These are phyloP conservation scores for Empidonax traillii DNA, from an alignment of 2,113 vertebrate species.

Conservation along the genomic window DNA sequence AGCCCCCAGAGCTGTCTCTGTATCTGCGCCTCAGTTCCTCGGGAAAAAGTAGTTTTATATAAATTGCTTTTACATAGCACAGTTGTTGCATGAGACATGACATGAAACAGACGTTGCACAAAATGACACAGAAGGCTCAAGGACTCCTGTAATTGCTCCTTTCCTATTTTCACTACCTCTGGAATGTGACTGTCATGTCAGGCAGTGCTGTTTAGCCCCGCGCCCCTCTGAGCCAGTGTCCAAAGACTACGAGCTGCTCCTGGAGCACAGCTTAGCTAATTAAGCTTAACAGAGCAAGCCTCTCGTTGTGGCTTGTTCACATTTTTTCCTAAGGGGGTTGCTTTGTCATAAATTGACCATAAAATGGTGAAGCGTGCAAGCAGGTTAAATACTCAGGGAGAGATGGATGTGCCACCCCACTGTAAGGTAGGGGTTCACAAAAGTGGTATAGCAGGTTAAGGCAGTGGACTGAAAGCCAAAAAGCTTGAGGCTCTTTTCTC, in stretches of 20 bases:
- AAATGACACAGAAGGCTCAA: background rate
- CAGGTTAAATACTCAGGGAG: background rate
- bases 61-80: background rate
- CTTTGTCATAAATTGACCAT: background rate
- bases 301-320: background rate
- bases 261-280: background rate
- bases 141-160: background rate
- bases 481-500: background rate
- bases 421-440: background rate
- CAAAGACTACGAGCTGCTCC: background rate
- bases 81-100: background rate
- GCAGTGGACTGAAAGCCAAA: background rate
- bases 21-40: background rate
- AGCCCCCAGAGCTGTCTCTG: background rate
- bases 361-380: background rate
- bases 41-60: background rate
- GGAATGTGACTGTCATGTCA: fast-evolving
- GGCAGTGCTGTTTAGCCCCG: fast-evolving
- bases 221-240: background rate
- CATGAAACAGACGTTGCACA: background rate
- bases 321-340: background rate
- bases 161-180: background rate
- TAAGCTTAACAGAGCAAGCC: background rate
- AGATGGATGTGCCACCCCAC: no score
- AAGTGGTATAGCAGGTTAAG: background rate